Evolutionary conservation across 2,797 vertebrate genomes (phyloP), one percentile per base, ranked within the genome.

Genomic region (Acanthiza pusilla): DNA sequence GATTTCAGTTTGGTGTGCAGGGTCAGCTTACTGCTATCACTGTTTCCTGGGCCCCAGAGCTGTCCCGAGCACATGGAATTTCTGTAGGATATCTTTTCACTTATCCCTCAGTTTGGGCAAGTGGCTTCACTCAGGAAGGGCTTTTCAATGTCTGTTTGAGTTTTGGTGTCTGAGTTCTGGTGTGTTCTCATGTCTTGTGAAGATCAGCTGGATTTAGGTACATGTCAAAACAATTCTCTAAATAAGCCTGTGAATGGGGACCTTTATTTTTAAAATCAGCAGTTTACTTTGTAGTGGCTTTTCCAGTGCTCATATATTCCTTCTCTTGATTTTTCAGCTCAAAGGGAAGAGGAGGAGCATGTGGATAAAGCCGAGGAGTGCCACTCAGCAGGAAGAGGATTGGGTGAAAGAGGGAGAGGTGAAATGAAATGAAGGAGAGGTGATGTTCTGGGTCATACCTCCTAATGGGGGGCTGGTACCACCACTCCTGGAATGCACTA

Each of bases 251-350:
- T 73, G 51, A 85, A 47, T 32, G 55, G 23, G 12, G 32, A 77
- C 72, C 21, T 76, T 90, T 26, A 47, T 38, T 93, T 96, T 84
- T 54, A 76, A 88, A 25, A 51, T 12, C 29, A 81, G 42, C 30
- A 62, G 7, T 48, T 79, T 58, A 4, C 42, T 81, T 93, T 75
- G 34, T 60, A 55, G 53, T 73, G 63, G 13, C 21, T 74, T 95
- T 88, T 71, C 42, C 26, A 45, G 9, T 63, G 32, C 40, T 95
- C 19, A 94, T 27, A 3, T 62, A 29, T 91, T 68, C 77, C 18
- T 90, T 65, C 82, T 85, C 53, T 89, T 85, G 68, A 23, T 14
- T 91, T 96, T 96, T 78, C 91, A 97, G 96, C 91, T 96, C 65
- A 80, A 71, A 65, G 62, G 58, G 43, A 94, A 85, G 75, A 92